A percentile compares a stretch with the other conserved stretches of the same genome.
Evolutionary conservation across 2,113 vertebrate species (phyloP).

Genomic region (human): DNA sequence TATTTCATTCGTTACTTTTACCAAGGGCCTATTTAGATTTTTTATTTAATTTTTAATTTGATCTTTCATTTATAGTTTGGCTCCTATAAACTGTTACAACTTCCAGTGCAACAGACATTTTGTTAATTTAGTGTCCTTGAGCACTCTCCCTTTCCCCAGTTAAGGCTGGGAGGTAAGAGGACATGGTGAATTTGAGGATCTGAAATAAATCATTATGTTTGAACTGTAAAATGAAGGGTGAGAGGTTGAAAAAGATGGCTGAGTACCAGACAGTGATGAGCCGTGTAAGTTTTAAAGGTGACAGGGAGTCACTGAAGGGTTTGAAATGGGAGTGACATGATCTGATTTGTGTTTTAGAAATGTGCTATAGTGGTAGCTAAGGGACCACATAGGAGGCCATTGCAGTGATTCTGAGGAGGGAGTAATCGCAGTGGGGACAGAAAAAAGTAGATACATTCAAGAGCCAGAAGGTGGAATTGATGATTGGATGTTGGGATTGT

Average conservation of each 20-base stretch:
- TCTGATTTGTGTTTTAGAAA: neutral
- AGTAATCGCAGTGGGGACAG: neutral
- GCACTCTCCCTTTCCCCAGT: neutral
- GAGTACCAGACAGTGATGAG: neutral
- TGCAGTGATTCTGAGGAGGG: neutral
- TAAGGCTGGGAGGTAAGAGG: too few relatives aligned
- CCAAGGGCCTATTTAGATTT: neutral
- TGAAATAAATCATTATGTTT: neutral
- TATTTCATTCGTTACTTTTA: constrained; percentile 13
- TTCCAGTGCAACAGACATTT: neutral
- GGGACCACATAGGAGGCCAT: neutral
- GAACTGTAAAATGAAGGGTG: neutral
- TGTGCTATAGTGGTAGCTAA: neutral
- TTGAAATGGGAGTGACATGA: neutral
- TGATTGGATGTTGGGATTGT: too few relatives aligned
- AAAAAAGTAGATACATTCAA: neutral
- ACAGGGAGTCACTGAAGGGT: neutral
- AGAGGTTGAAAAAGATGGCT: neutral
- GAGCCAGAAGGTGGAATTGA: neutral
- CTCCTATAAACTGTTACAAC: neutral
- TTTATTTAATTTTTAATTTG: neutral
- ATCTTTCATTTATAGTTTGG: neutral
- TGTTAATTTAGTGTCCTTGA: neutral
- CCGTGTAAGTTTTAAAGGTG: neutral
- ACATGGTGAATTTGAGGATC: neutral